Evolutionary conservation across 2,113 vertebrate genomes (phyloP).

Genomic region (Arenaria interpres): DNA sequence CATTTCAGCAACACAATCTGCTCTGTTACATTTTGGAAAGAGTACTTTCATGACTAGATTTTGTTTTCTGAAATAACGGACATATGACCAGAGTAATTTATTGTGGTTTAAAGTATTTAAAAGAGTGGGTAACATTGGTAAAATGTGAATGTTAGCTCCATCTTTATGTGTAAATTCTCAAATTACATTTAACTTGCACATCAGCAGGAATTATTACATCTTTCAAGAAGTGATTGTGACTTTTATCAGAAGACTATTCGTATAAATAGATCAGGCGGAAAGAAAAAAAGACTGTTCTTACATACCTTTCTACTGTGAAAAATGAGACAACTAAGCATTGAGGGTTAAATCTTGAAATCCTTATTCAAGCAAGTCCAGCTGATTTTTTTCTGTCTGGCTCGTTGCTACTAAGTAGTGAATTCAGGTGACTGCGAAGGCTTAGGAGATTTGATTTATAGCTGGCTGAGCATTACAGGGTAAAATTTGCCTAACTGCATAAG

Average conservation of each 20-base stretch:
- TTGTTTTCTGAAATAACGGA: neutral
- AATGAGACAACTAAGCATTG: neutral
- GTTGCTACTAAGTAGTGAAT: neutral
- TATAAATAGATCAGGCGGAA: neutral
- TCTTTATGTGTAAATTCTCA: neutral
- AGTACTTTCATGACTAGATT: neutral
- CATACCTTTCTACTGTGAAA: neutral
- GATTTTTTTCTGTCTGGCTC: neutral
- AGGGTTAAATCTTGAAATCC: neutral
- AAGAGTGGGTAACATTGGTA: neutral
- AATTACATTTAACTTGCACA: neutral
- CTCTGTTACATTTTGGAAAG: neutral
- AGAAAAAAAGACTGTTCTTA: neutral
- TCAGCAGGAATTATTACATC: neutral
- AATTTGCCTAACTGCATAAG: neutral
- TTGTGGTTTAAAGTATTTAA: neutral
- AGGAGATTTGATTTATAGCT: neutral
- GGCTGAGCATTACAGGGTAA: neutral
- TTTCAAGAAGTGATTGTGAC: neutral
- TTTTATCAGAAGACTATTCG: neutral
- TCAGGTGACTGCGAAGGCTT: neutral
- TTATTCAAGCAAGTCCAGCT: neutral
- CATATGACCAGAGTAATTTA: neutral
- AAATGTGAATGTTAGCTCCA: neutral
- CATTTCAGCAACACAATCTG: neutral